phyloP scores from a whole-genome alignment of 2,888 invertebrate species.

The Geotrupes spiniger region DNA sequence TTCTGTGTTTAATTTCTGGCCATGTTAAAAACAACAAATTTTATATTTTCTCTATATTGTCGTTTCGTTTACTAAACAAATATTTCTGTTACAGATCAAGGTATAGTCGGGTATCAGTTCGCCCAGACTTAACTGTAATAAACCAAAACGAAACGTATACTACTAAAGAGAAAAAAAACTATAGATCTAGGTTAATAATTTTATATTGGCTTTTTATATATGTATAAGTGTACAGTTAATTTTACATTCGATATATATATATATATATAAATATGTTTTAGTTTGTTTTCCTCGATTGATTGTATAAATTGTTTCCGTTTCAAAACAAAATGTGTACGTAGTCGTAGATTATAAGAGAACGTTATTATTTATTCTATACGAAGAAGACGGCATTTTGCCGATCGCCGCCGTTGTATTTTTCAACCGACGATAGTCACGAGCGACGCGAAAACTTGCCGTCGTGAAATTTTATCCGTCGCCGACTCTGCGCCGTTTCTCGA shows the following conservation, averaged over 20 bases:
- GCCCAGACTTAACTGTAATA: slow-evolving; percentile 49
- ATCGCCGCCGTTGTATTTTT: neutral
- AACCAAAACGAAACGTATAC: slow-evolving; percentile 18
- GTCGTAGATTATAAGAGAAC: slow-evolving; percentile 3
- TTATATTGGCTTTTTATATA: slow-evolving; percentile 40
- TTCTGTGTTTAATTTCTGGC: too few relatives aligned
- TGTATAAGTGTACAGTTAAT: slow-evolving; percentile 37
- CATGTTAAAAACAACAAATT: too few relatives aligned
- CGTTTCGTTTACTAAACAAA: neutral
- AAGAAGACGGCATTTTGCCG: neutral
- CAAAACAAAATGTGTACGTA: slow-evolving; percentile 1
- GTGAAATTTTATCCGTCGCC: too few relatives aligned
- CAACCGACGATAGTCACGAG: too few relatives aligned
- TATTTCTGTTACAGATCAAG: slow-evolving; percentile 49
- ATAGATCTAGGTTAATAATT: slow-evolving; percentile 30
- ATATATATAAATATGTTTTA: slow-evolving; percentile 14
- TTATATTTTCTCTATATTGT: too few relatives aligned
- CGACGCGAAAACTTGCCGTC: too few relatives aligned
- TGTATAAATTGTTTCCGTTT: slow-evolving; percentile 3
- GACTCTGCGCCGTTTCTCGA: too few relatives aligned
- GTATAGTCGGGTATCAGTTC: slow-evolving; percentile 55
- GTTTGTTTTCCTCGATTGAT: neutral
- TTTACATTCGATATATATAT: slow-evolving; percentile 23
- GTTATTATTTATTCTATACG: neutral
- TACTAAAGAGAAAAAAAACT: slow-evolving; percentile 22